Conservation (phyloP, 1,140 invertebrate species). For the Hycleus cichorii region DNA sequence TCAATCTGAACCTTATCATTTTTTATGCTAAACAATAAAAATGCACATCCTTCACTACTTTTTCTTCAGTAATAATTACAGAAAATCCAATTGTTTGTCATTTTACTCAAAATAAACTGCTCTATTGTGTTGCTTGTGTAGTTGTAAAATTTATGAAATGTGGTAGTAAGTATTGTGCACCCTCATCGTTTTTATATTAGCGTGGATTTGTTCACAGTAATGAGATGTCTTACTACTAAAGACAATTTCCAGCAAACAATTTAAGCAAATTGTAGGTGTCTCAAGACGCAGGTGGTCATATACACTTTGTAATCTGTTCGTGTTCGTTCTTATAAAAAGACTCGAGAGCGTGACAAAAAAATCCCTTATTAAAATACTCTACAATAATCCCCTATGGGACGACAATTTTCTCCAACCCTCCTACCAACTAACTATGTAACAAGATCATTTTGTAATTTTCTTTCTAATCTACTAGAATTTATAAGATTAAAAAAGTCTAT, state of each 20-base stretch:
- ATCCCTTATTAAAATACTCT: slow-evolving; percentile 30
- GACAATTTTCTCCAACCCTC: slow-evolving; percentile 19
- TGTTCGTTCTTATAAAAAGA: slow-evolving; percentile 14
- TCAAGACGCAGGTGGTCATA: slow-evolving; percentile 20
- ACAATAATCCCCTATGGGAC: not conserved
- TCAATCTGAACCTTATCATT: no score
- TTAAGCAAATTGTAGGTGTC: slow-evolving; percentile 25
- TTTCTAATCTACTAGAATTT: slow-evolving; percentile 7
- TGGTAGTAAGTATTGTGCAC: not conserved
- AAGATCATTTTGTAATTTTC: slow-evolving; percentile 26
- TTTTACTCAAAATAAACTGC: no score
- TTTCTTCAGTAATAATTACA: no score
- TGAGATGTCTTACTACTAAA: slow-evolving; percentile 20
- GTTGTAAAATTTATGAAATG: no score
- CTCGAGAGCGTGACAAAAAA: slow-evolving; percentile 28
- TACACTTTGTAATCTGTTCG: slow-evolving; percentile 21
- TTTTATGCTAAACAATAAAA: no score
- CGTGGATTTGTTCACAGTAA: slow-evolving; percentile 21
- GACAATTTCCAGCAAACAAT: slow-evolving; percentile 25
- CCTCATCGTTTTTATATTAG: slow-evolving; percentile 23
- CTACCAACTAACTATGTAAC: slow-evolving; percentile 3
- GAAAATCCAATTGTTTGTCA: no score
- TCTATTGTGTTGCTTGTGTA: no score
- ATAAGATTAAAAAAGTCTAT: no score
- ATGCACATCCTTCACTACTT: no score